Conservation (phyloP, 2,888 invertebrate species). For the Keiferia lycopersicella region DNA sequence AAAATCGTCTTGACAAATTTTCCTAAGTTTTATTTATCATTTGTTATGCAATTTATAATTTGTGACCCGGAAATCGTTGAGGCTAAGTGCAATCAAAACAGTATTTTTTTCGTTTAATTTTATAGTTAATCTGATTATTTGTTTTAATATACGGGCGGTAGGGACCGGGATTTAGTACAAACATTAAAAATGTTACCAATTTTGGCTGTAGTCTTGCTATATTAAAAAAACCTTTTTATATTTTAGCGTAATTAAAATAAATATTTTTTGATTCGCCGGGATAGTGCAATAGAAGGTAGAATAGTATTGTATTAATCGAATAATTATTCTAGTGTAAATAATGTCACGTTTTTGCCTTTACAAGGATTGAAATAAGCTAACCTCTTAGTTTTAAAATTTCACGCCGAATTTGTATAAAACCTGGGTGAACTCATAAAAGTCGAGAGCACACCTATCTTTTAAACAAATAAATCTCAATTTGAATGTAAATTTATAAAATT, state of each 20-base stretch:
- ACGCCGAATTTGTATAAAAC: background rate
- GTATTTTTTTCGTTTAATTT: background rate
- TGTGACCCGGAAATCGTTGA: slow-evolving; percentile 17
- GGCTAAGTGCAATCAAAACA: slow-evolving; percentile 11
- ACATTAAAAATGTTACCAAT: slow-evolving; percentile 57
- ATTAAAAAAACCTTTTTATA: slow-evolving; percentile 41
- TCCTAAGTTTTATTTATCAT: background rate
- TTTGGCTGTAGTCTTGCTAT: slow-evolving; percentile 57
- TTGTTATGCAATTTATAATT: slow-evolving; percentile 36
- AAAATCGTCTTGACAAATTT: slow-evolving; percentile 4
- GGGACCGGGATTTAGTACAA: slow-evolving; percentile 58
- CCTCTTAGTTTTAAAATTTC: slow-evolving; percentile 1
- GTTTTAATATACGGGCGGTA: slow-evolving; percentile 44
- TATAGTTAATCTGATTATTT: background rate
- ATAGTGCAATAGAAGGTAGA: slow-evolving; percentile 77
- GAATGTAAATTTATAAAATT: background rate
- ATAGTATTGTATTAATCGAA: slow-evolving; percentile 59
- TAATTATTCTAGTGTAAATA: slow-evolving; percentile 55
- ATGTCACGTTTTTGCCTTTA: slow-evolving; percentile 52
- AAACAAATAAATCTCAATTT: background rate
- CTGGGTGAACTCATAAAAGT: background rate
- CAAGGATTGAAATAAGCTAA: slow-evolving; percentile 22
- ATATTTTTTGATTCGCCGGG: slow-evolving; percentile 73
- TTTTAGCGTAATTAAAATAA: slow-evolving; percentile 57
- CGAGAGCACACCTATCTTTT: no score